Percentiles rank a stretch among this genome's conserved stretches.
Conservation (phyloP, 2,888 invertebrate genomes). For the Athripsodes cinereus region DNA sequence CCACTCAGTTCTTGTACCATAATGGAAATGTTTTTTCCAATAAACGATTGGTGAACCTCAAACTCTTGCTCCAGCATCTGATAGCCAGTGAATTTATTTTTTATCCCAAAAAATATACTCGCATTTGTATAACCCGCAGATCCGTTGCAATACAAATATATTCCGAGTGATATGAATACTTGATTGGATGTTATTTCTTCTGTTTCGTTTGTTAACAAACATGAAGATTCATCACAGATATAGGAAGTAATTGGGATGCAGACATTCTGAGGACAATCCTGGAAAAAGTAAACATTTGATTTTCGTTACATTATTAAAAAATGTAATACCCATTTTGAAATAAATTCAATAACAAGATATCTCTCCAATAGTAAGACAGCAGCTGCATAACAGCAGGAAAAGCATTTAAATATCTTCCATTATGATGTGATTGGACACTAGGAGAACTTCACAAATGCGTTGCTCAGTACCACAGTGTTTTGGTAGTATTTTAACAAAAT, state of each 20-base stretch:
- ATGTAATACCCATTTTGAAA: too few species aligned
- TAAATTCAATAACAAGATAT: too few species aligned
- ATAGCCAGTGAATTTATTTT: conserved; percentile 4
- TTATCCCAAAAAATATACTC: conserved; percentile 19
- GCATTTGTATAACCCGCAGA: conserved; percentile 22
- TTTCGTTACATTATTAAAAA: too few species aligned
- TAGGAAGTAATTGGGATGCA: conserved; percentile 14
- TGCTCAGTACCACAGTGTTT: too few species aligned
- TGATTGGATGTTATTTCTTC: conserved; percentile 8
- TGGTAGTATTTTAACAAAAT: too few species aligned
- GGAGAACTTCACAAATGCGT: too few species aligned
- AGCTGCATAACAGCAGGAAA: too few species aligned
- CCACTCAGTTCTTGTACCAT: conserved; percentile 46
- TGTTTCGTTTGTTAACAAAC: conserved; percentile 12
- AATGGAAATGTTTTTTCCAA: conserved; percentile 27
- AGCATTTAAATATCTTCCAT: too few species aligned
- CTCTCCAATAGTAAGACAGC: too few species aligned
- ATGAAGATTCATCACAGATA: conserved; percentile 8
- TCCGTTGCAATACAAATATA: conserved; percentile 20
- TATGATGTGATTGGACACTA: too few species aligned
- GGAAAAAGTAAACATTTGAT: neutral
- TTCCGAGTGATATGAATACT: conserved; percentile 16
- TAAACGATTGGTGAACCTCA: conserved; percentile 14
- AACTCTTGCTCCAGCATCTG: conserved; percentile 17
- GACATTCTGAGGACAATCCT: conserved; percentile 19